phyloP scores from a whole-genome alignment of 1,140 invertebrate species.

The Drosophila trapezifrons region DNA sequence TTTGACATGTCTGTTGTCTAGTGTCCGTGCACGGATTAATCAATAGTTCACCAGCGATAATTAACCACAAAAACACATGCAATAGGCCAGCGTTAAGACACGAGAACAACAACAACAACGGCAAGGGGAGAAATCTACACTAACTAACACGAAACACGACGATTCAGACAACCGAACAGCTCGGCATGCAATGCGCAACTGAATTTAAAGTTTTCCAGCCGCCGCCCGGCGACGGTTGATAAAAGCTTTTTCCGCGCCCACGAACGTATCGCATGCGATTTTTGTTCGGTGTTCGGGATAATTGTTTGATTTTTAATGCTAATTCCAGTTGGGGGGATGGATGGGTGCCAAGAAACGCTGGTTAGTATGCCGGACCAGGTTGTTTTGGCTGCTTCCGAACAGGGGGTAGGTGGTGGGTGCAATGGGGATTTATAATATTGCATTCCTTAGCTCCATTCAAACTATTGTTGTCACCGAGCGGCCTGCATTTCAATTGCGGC shows the following conservation, averaged over 20 bases:
- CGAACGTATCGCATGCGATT: constrained; percentile 38
- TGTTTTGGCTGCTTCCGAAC: background rate
- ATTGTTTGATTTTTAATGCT: constrained; percentile 24
- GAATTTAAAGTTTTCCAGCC: constrained; percentile 59
- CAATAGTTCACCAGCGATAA: constrained; percentile 45
- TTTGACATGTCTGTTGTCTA: constrained; percentile 51
- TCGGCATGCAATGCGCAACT: constrained; percentile 73
- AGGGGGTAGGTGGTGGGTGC: constrained; percentile 3
- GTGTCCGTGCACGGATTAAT: constrained; percentile 41
- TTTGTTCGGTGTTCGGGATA: constrained; percentile 9
- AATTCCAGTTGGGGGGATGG: constrained; percentile 16
- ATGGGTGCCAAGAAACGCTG: constrained; percentile 37
- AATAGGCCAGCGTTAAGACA: constrained; percentile 42
- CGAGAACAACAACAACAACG: constrained; percentile 1
- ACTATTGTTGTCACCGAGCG: constrained; percentile 40
- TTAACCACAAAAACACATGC: constrained; percentile 46
- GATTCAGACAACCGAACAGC: constrained; percentile 51
- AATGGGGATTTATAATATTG: constrained; percentile 19
- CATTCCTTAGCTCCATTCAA: constrained; percentile 60
- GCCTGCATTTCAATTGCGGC: constrained; percentile 68
- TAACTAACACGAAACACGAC: constrained; percentile 14
- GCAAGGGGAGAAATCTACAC: constrained; percentile 16
- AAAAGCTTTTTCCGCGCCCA: constrained; percentile 47
- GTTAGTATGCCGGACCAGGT: constrained; percentile 60
- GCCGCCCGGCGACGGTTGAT: constrained; percentile 28